phyloP scores from a whole-genome alignment of 2,888 invertebrate species.

The Microctonus brassicae region DNA sequence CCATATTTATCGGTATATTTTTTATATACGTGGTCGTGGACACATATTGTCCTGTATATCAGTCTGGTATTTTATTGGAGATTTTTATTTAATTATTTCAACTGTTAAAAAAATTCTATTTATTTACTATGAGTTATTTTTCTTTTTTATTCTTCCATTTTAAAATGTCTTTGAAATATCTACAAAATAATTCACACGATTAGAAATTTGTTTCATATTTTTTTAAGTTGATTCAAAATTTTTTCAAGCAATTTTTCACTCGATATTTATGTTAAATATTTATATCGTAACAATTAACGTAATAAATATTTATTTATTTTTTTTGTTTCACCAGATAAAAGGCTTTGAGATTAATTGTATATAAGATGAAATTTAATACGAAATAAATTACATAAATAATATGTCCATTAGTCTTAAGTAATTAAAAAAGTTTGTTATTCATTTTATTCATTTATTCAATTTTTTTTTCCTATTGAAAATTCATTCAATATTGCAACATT shows the following conservation, averaged over 20 bases:
- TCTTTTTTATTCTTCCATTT: no score
- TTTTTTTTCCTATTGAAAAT: neutral
- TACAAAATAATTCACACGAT: neutral
- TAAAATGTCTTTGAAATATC: neutral
- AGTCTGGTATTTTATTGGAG: slow-evolving; percentile 21
- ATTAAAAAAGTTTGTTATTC: neutral
- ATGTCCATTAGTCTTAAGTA: neutral
- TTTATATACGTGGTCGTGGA: slow-evolving; percentile 20
- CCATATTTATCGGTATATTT: neutral
- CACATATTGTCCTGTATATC: slow-evolving; percentile 22
- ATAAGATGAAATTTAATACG: neutral
- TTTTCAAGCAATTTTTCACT: neutral
- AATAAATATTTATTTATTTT: neutral
- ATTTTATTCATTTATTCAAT: no score
- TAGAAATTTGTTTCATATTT: neutral
- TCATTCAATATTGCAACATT: neutral
- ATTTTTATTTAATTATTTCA: neutral
- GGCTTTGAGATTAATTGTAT: neutral
- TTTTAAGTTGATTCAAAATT: neutral
- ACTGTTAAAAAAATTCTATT: neutral
- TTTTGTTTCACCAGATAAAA: neutral
- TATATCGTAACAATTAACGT: no score
- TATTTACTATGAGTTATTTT: neutral
- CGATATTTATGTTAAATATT: neutral
- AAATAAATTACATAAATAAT: neutral